Percentiles rank a stretch among this genome's conserved stretches.
Evolutionary conservation across 2,888 invertebrate species (phyloP).

Genomic region (Rhamnusium bicolor): DNA sequence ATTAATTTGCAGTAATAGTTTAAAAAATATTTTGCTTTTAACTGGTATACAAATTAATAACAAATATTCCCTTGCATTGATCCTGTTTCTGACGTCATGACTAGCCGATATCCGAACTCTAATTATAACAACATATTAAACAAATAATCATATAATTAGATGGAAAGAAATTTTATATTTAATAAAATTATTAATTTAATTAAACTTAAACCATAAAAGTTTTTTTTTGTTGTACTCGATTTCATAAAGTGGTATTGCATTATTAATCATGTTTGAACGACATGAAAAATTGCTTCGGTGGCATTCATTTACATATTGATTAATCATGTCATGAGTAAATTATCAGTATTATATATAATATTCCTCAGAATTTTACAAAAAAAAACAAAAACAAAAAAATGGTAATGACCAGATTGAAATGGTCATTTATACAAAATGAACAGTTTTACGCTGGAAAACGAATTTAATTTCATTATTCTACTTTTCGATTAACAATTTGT

Average conservation of each 20-base stretch:
- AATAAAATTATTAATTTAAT: constrained; percentile 10
- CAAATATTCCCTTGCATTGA: too few species aligned
- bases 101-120: too few species aligned
- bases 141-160: too few species aligned
- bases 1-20: too few species aligned
- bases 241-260: constrained; percentile 42
- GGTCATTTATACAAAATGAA: background rate
- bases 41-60: too few species aligned
- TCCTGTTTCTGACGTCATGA: too few species aligned
- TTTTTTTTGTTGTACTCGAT: constrained; percentile 35
- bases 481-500: background rate
- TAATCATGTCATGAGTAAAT: constrained; percentile 49
- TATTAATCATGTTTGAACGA: constrained; percentile 46
- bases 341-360: constrained; percentile 35
- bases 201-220: constrained; percentile 33
- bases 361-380: constrained; percentile 7
- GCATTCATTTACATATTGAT: constrained; percentile 50
- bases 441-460: background rate
- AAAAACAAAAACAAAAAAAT: too few species aligned
- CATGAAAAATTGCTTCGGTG: constrained; percentile 48
- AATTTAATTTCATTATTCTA: background rate
- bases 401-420: background rate
- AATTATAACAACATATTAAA: too few species aligned
- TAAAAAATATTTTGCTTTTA: too few species aligned
- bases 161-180: background rate